These are phyloP conservation scores for Sialis lutaria DNA, from an alignment of 2,888 invertebrate genomes.

Conservation along the genomic window DNA sequence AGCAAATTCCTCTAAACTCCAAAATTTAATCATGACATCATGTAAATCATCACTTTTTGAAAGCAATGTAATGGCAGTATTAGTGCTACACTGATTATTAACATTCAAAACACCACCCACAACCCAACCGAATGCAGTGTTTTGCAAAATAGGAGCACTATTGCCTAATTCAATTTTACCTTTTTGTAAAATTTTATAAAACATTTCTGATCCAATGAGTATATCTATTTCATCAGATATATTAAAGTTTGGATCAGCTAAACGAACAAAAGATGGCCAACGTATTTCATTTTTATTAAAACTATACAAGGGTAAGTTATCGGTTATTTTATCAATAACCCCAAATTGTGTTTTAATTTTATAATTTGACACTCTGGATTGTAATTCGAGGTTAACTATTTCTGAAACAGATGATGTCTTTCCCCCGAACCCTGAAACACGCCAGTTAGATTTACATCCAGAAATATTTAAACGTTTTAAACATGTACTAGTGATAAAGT, in stretches of 20 bases:
- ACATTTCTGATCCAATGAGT: background rate
- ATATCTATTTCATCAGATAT: background rate
- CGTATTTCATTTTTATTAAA: background rate
- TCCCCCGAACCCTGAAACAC: background rate
- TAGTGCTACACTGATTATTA: too few species aligned
- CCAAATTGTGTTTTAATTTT: background rate
- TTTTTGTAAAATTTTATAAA: background rate
- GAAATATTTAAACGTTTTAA: background rate
- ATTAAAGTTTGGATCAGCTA: background rate
- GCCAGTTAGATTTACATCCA: too few species aligned
- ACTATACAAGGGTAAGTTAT: background rate
- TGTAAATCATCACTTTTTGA: too few species aligned
- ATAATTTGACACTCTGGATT: background rate
- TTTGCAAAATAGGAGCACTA: background rate
- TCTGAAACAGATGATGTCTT: background rate
- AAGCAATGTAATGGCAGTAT: too few species aligned
- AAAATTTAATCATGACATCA: background rate
- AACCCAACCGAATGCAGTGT: background rate
- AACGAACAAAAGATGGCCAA: background rate
- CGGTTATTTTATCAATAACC: background rate
- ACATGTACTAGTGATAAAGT: background rate
- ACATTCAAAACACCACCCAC: background rate
- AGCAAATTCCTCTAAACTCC: background rate
- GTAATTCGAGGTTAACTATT: background rate
- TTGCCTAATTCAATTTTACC: background rate